Conservation (phyloP, 2,888 invertebrate genomes). For the Tortricodes alternella region DNA sequence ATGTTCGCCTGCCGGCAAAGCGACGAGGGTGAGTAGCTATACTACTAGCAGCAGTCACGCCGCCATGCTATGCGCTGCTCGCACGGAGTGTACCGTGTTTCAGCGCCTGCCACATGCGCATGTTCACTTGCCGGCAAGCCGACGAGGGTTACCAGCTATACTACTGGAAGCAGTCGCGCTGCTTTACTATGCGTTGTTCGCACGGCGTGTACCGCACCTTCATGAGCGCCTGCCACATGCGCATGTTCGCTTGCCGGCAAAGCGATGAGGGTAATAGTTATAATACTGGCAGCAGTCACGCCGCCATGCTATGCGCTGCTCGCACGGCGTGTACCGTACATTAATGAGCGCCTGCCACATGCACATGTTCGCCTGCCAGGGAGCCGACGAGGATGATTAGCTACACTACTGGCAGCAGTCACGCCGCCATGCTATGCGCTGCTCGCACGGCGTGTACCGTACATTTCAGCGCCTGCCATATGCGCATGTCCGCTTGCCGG, state of each 20-base stretch:
- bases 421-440: slow-evolving; percentile 51
- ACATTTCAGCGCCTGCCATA: slow-evolving; percentile 55
- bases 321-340: slow-evolving; percentile 53
- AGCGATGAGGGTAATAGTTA: no score
- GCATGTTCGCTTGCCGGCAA: no score
- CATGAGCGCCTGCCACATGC: no score
- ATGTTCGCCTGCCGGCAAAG: slow-evolving; percentile 47
- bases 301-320: slow-evolving; percentile 56
- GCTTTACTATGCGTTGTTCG: no score
- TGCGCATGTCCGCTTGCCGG: slow-evolving; percentile 54
- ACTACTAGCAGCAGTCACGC: neutral
- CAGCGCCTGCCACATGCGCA: slow-evolving; percentile 56
- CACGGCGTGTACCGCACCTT: no score
- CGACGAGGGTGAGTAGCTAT: slow-evolving; percentile 4
- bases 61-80: slow-evolving; percentile 54
- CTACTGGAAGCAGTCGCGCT: no score
- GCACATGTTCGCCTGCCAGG: slow-evolving; percentile 51
- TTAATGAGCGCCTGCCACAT: slow-evolving; percentile 60
- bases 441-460: slow-evolving; percentile 50
- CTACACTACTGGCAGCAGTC: neutral
- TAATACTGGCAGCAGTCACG: no score
- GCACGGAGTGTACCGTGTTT: slow-evolving; percentile 51
- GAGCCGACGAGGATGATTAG: slow-evolving; percentile 2
- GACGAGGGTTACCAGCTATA: no score
- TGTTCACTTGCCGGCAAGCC: slow-evolving; percentile 54